phyloP scores from a whole-genome alignment of 2,888 invertebrate genomes.

The Leptinotarsa rubiginosa region DNA sequence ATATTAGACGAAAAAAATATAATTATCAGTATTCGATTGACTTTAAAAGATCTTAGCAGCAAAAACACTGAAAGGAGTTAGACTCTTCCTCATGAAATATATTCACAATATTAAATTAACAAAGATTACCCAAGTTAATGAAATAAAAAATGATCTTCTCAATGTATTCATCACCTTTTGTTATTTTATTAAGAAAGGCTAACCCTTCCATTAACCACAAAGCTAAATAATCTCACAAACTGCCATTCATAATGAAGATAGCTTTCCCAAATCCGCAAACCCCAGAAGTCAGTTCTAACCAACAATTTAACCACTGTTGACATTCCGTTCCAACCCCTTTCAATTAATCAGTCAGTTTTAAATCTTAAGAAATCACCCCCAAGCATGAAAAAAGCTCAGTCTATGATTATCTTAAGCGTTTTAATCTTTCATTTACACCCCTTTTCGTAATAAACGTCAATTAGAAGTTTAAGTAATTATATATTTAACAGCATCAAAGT shows the following conservation, averaged over 20 bases:
- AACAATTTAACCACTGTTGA: slow-evolving; percentile 59
- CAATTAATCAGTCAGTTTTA: slow-evolving; percentile 62
- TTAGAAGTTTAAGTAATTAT: slow-evolving; percentile 65
- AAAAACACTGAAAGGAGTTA: too few species aligned
- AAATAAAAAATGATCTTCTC: slow-evolving; percentile 49
- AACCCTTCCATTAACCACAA: slow-evolving; percentile 46
- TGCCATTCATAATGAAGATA: slow-evolving; percentile 46
- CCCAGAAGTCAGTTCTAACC: slow-evolving; percentile 44
- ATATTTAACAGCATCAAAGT: slow-evolving; percentile 59
- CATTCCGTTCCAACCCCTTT: slow-evolving; percentile 60
- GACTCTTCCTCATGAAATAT: background rate
- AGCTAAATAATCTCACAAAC: slow-evolving; percentile 43
- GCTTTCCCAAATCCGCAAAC: slow-evolving; percentile 38
- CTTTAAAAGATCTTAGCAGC: too few species aligned
- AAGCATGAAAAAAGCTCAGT: slow-evolving; percentile 55
- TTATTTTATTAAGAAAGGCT: slow-evolving; percentile 28
- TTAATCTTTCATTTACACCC: slow-evolving; percentile 65
- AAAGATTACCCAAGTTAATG: slow-evolving; percentile 42
- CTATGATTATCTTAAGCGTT: slow-evolving; percentile 61
- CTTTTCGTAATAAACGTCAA: slow-evolving; percentile 66
- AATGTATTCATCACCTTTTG: slow-evolving; percentile 46
- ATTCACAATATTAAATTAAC: background rate
- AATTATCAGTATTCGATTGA: too few species aligned
- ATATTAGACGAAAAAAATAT: too few species aligned
- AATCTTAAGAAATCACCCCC: slow-evolving; percentile 62